Base-by-base conservation (phyloP, 2,888 invertebrate species). In the Seira ritae region DNA sequence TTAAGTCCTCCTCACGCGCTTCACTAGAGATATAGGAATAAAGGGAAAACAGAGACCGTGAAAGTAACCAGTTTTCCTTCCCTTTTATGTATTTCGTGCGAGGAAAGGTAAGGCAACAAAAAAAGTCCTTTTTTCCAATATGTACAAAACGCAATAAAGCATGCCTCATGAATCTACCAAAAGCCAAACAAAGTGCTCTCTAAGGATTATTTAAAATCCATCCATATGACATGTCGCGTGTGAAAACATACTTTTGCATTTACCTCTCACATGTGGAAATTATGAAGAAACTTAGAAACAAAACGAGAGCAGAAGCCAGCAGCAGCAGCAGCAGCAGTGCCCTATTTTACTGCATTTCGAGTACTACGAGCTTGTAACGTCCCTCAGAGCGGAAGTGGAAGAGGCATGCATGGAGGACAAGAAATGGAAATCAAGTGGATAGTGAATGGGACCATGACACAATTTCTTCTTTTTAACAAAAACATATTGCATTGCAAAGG, bases 141-240 rank as follows among this genome's bases (percentile, higher is more conserved):
- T 71, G 46, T 50, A 71, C 19, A 19, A 37, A 19, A 37, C 68
- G 68, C 42, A 60, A 71, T 23, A 60, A 71, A 67, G 17, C 42
- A 69, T 50, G 37, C 50, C 20, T 23, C 76, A 68, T 68, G 82
- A 73, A 77, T 77, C 72, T 66, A 77, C 46, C 31, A 23, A 75
- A 72, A 65, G 70, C 24, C 20, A 79, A 8, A 60, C 37, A 82
- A 77, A 77, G 82, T 82, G 72, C 72, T 82, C 82, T 82, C 82
- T 72, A 42, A 82, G 82, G 82, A 82, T 77, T 82, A 77, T 77
- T 76, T 82, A 82, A 82, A 82, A 82, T 82, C 77, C 82, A 73
- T 82, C 72, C 67, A 77, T 65, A 76, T 71, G 75, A 82, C 82
- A 82, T 67, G 67, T 67, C 23, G 20, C 10, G 67, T 23, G 67